These are phyloP conservation scores for Drosophila melanocephala DNA, from an alignment of 2,888 invertebrate genomes.

Conservation along the genomic window DNA sequence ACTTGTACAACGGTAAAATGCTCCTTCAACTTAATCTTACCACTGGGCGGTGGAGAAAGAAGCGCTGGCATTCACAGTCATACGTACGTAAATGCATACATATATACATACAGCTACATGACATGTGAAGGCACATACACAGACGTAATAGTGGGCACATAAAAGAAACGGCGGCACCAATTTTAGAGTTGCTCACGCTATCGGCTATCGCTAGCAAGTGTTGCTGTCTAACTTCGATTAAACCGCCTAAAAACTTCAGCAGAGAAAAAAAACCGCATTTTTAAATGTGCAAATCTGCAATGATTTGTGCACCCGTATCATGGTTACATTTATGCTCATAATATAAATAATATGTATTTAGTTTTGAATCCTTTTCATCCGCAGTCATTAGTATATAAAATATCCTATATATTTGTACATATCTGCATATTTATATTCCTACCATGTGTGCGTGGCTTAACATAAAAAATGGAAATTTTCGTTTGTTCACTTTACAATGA, in stretches of 20 bases:
- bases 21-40: background rate
- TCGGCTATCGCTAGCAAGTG: constrained; percentile 43
- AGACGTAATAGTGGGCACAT: constrained; percentile 5
- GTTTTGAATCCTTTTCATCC: constrained; percentile 34
- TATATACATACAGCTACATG: background rate
- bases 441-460: constrained; percentile 51
- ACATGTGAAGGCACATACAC: constrained; percentile 3
- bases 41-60: background rate
- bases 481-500: constrained; percentile 53
- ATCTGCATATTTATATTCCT: constrained; percentile 31
- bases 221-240: constrained; percentile 44
- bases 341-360: constrained; percentile 17
- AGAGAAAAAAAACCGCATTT: constrained; percentile 42
- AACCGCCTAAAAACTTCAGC: constrained; percentile 14
- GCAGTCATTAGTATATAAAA: constrained; percentile 6
- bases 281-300: constrained; percentile 41
- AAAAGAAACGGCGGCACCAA: constrained; percentile 22
- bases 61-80: constrained; percentile 21
- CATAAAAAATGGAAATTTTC: constrained; percentile 63
- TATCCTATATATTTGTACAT: constrained; percentile 22
- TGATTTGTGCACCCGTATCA: background rate
- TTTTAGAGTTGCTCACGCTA: constrained; percentile 55
- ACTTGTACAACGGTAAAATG: background rate
- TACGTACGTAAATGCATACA: background rate
- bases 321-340: constrained; percentile 10